These are phyloP conservation scores for Cepaea hortensis DNA, from an alignment of 2,888 invertebrate species.

Conservation along the genomic window DNA sequence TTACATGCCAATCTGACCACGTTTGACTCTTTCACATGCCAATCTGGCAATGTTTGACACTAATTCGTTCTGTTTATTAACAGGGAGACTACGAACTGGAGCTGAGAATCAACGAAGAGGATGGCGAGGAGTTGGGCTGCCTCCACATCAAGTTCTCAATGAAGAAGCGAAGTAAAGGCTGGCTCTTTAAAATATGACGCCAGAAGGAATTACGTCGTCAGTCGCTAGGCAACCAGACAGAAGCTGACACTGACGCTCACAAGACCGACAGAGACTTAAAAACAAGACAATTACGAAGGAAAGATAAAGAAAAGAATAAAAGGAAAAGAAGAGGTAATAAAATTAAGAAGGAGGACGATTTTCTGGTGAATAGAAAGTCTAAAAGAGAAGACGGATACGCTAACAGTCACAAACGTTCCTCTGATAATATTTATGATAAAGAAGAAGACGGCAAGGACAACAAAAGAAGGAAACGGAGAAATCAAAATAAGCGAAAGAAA, in stretches of 20 bases:
- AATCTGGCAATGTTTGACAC: no score
- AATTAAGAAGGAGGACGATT: background rate
- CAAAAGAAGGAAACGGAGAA: conserved; percentile 3
- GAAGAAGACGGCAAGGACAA: background rate
- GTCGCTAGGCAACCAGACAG: background rate
- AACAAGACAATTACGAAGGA: background rate
- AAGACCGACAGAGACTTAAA: background rate
- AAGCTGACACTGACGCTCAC: background rate
- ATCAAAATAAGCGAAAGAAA: background rate
- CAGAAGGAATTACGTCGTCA: conserved; percentile 14
- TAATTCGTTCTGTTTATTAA: conserved; percentile 41
- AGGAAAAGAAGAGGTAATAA: conserved; percentile 30
- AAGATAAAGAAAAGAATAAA: background rate
- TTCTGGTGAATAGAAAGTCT: background rate
- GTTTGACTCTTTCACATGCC: no score
- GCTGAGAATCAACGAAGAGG: conserved; percentile 62
- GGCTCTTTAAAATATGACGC: conserved; percentile 67
- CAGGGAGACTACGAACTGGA: conserved; percentile 70
- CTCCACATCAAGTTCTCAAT: conserved; percentile 64
- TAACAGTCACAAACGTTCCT: background rate
- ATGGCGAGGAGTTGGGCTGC: conserved; percentile 66
- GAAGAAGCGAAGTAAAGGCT: conserved; percentile 66
- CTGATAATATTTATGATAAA: background rate
- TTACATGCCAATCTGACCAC: no score
- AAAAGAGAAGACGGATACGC: background rate